Conservation (phyloP, 2,113 vertebrate genomes). For the Hylia prasina region DNA sequence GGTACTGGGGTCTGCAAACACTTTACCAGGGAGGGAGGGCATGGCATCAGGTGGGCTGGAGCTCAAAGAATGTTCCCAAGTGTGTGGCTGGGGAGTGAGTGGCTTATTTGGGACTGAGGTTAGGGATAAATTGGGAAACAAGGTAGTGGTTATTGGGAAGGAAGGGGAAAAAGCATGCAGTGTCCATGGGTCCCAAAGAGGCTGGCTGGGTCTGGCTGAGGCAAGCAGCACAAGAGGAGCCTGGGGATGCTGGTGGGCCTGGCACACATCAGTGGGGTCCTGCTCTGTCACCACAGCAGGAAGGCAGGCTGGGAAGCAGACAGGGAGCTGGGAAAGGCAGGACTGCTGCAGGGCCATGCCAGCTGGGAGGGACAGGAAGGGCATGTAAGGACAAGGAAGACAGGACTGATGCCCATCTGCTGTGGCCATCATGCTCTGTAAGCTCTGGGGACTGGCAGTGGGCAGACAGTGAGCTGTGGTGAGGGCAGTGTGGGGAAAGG, state of each 20-base stretch:
- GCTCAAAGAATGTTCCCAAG: background rate
- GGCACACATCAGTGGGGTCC: background rate
- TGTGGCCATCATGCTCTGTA: background rate
- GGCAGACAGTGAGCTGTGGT: background rate
- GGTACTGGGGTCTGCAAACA: background rate
- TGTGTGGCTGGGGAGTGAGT: background rate
- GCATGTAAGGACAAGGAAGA: background rate
- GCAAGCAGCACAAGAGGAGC: fast-evolving
- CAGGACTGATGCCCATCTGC: background rate
- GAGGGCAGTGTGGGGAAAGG: background rate
- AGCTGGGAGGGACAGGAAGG: background rate
- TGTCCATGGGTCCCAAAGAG: background rate
- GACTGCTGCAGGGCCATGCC: background rate
- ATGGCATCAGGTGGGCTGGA: background rate
- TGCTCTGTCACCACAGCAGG: background rate
- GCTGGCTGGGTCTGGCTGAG: background rate
- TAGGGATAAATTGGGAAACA: background rate
- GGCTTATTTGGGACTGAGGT: background rate
- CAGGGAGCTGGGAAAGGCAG: background rate
- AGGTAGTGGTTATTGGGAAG: background rate
- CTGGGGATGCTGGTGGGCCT: fast-evolving
- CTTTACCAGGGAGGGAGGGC: background rate
- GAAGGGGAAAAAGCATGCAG: background rate
- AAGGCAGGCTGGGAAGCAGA: background rate
- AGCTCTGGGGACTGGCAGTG: background rate